These are phyloP conservation scores for Eidolon dupreanum DNA, from an alignment of 2,797 vertebrate genomes.

Conservation along the genomic window DNA sequence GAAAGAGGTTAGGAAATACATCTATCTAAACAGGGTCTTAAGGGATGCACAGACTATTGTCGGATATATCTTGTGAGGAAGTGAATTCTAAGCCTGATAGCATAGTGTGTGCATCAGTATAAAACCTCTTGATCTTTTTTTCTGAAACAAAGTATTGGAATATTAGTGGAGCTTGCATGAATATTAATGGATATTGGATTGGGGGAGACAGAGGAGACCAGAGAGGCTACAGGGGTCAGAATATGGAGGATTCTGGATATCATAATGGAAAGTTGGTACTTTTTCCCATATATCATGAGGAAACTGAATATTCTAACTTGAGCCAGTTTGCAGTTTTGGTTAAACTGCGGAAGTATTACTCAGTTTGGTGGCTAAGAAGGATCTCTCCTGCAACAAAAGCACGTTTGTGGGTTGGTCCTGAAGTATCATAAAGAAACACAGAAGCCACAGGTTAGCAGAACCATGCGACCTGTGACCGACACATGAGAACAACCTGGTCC, in stretches of 20 bases:
- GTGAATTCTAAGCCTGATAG: not conserved
- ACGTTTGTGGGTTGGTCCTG: not conserved
- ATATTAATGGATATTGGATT: not conserved
- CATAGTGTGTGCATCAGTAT: not conserved
- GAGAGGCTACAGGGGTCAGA: not conserved
- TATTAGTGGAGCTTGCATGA: not conserved
- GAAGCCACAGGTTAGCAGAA: not conserved
- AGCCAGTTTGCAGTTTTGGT: not conserved
- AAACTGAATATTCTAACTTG: not conserved
- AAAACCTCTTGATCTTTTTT: not conserved
- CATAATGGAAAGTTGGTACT: not conserved
- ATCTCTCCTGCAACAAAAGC: not conserved
- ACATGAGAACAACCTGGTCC: not conserved
- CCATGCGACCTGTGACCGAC: not conserved
- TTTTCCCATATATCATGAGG: not conserved
- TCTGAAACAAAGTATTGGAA: not conserved
- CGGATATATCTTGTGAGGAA: not conserved
- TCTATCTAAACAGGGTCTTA: not conserved
- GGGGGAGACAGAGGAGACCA: not conserved
- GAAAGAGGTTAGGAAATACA: not conserved
- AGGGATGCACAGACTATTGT: not conserved
- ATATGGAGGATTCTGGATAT: not conserved
- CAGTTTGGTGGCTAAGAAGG: not conserved
- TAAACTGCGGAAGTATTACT: not conserved
- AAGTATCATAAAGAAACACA: not conserved